Base-by-base conservation (phyloP, 2,888 invertebrate species). In the Leptopilina syphax region DNA sequence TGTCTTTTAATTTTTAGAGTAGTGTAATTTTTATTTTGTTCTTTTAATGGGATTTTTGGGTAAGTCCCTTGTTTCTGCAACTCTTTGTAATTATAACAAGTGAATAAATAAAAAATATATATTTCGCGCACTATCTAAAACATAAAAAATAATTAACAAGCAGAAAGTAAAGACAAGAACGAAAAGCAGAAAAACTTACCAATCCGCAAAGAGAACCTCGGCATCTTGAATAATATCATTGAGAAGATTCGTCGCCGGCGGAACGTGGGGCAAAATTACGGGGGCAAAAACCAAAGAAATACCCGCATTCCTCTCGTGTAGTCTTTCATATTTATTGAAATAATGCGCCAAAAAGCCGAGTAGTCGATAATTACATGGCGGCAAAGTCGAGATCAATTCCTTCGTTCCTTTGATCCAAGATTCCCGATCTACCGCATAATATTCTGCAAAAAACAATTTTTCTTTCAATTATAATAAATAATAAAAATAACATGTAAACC, bases 211-310 rank as follows among this genome's bases (percentile, higher is more conserved):
- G 70, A 92, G 86, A 67, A 85, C 84, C 44, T 85, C 65, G 7
- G 91, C 91, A 57, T 91, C 91, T 76, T 85, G 87, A 68, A 92
- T 87, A 67, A 92, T 89, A 78, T 92, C 92, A 13, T 89, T 88
- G 66, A 92, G 88, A 34, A 92, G 87, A 34, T 88, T 89, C 44
- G 91, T 91, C 76, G 91, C 91, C 10, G 92, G 91, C 77, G 92
- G 91, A 67, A 92, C 89, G 82, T 91, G 91, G n/a, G 92, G 91
- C 76, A 92, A 82, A 77, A 92, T 89, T 77, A 92, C 88, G 12
- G 92, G 92, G 6, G 91, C 91, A 82, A 92, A 92, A 50, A 90
- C 90, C 44, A 89, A 89, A 81, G 90, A 89, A 65, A 91, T 88
- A 5, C 92, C 92, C 68, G 89, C 88, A 82, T 89, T 86, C 27